These are phyloP conservation scores for Oligia latruncula DNA, from an alignment of 2,888 invertebrate species.

Conservation along the genomic window DNA sequence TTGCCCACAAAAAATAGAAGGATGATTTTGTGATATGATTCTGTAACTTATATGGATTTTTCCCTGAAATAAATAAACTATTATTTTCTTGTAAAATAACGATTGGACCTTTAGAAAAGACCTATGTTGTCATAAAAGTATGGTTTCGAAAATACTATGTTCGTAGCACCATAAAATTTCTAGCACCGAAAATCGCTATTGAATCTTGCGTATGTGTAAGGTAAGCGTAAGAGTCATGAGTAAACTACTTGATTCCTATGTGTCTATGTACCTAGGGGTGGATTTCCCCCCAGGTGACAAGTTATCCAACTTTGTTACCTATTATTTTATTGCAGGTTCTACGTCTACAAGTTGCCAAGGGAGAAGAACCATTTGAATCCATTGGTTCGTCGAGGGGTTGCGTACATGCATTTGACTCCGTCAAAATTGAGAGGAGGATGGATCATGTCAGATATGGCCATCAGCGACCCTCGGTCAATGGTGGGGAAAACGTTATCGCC, in stretches of 20 bases:
- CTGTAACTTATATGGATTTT: neutral
- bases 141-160: neutral
- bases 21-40: neutral
- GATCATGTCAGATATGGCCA: slow-evolving; percentile 92
- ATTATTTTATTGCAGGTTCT: slow-evolving; percentile 91
- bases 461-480: slow-evolving; percentile 91
- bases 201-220: neutral
- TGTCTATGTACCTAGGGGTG: neutral
- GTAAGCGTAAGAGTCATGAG: neutral
- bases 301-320: slow-evolving; percentile 1
- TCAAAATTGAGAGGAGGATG: slow-evolving; percentile 90
- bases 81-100: neutral
- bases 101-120: neutral
- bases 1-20: neutral
- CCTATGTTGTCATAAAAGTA: neutral
- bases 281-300: neutral
- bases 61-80: neutral
- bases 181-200: neutral
- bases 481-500: slow-evolving; percentile 91
- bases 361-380: slow-evolving; percentile 89
- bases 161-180: neutral
- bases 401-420: slow-evolving; percentile 93
- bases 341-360: slow-evolving; percentile 95
- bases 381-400: slow-evolving; percentile 90
- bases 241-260: neutral